These are phyloP conservation scores for Liolophura sinensis DNA, from an alignment of 1,140 invertebrate species.

Conservation along the genomic window DNA sequence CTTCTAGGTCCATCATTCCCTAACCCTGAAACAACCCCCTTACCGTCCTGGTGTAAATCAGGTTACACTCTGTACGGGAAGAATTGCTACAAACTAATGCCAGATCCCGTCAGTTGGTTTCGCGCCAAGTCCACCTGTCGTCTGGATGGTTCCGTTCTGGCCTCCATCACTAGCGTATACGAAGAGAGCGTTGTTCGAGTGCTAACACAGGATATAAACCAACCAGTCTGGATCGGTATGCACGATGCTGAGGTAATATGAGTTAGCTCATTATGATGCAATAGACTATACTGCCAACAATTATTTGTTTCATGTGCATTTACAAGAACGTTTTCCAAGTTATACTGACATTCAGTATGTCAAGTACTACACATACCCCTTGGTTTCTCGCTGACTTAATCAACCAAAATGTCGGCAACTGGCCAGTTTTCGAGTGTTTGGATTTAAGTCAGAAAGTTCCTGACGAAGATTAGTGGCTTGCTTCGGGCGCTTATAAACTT, in stretches of 20 bases:
- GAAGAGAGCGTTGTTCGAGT: constrained; percentile 22
- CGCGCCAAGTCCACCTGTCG: constrained; percentile 17
- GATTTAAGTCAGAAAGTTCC: too few species aligned
- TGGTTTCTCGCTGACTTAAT: background rate
- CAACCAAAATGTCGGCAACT: too few species aligned
- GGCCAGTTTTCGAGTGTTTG: too few species aligned
- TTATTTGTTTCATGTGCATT: too few species aligned
- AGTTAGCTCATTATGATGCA: too few species aligned
- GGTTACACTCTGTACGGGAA: constrained; percentile 17
- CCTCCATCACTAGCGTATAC: constrained; percentile 18
- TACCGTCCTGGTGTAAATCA: constrained; percentile 17
- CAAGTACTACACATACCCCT: background rate
- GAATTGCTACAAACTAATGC: constrained; percentile 20
- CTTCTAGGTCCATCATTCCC: constrained; percentile 8
- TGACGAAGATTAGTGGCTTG: too few species aligned
- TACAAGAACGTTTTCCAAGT: background rate
- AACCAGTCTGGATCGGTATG: constrained; percentile 15
- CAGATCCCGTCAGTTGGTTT: constrained; percentile 11
- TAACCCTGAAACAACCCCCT: constrained; percentile 16
- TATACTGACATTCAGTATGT: background rate
- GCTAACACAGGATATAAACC: constrained; percentile 10
- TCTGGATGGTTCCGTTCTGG: constrained; percentile 10
- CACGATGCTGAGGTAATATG: constrained; percentile 1
- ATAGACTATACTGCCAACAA: too few species aligned
- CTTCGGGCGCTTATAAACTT: too few species aligned